Evolutionary conservation across 2,113 vertebrate genomes (phyloP), one percentile per base, ranked within the genome.

Genomic region (Neolamprologus devosi): DNA sequence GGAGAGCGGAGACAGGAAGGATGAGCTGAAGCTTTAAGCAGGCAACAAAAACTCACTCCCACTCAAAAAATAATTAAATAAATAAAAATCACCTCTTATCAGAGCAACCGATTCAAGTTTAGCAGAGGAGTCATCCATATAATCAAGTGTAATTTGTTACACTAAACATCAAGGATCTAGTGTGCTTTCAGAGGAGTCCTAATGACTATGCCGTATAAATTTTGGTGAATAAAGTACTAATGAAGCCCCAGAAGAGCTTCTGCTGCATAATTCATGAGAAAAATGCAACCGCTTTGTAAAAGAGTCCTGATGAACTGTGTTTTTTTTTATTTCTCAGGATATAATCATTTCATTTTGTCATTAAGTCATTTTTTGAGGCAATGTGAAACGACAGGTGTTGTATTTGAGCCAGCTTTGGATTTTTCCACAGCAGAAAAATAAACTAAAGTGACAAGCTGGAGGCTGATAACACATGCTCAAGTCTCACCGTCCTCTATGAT

Each of bases 381-480:
- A 75, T 63, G 54, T 80, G 47, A 80, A 40, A 80, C 21, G 58
- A 83, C 63, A 85, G 51, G 23, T 88, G 63, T 45, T 80, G 78
- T 58, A 30, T 68, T 57, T 91, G n/a, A 88, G 53, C 5, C 84
- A 88, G 47, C 58, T 83, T 83, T 80, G 30, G 42, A 65, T 82
- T 89, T 82, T 91, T 75, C 47, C 79, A 92, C 19, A 54, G 81
- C 16, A 81, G 75, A 82, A 68, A 88, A 47, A 80, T 49, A 80
- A 88, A 90, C 79, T 9, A 37, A 6, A 14, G 37, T 58, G 88
- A 87, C 10, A 80, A 58, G 33, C 80, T 51, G 33, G 33, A 70
- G 63, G 54, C 63, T 81, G 79, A 79, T 80, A 92, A 87, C 91
- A 92, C 73, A 82, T 92, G 95, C 23, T 89, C 0, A 8, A 57